These are phyloP conservation scores for Rachycentron canadum DNA, from an alignment of 2,797 vertebrate genomes.

Conservation along the genomic window DNA sequence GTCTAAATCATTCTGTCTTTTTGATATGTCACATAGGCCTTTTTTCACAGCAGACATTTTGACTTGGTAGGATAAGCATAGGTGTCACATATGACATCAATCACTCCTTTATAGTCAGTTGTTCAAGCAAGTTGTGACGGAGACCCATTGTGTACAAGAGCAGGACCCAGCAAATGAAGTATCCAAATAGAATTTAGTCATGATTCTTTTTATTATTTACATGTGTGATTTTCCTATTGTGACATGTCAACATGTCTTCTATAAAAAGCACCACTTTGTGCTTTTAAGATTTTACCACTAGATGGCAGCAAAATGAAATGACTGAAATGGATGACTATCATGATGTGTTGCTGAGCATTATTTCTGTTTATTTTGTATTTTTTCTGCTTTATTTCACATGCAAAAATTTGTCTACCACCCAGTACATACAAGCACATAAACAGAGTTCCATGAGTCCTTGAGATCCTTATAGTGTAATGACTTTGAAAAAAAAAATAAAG, in stretches of 20 bases:
- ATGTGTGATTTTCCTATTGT: neutral
- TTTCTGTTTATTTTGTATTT: neutral
- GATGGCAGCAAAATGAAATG: slow-evolving; percentile 74
- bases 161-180: neutral
- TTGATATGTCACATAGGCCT: neutral
- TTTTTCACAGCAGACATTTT: neutral
- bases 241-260: neutral
- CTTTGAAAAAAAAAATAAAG: no score
- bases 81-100: neutral
- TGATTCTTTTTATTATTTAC: neutral
- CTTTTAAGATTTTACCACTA: slow-evolving; percentile 60
- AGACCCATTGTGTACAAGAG: neutral
- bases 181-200: neutral
- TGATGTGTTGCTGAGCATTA: neutral
- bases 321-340: neutral
- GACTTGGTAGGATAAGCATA: neutral
- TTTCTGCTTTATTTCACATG: neutral
- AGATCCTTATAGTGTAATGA: no score
- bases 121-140: neutral
- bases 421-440: no score
- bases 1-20: neutral
- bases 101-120: neutral
- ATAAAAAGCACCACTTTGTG: neutral
- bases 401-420: neutral
- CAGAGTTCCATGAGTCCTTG: no score